Conservation (phyloP, 2,113 vertebrate genomes). For the Oryzias javanicus region DNA sequence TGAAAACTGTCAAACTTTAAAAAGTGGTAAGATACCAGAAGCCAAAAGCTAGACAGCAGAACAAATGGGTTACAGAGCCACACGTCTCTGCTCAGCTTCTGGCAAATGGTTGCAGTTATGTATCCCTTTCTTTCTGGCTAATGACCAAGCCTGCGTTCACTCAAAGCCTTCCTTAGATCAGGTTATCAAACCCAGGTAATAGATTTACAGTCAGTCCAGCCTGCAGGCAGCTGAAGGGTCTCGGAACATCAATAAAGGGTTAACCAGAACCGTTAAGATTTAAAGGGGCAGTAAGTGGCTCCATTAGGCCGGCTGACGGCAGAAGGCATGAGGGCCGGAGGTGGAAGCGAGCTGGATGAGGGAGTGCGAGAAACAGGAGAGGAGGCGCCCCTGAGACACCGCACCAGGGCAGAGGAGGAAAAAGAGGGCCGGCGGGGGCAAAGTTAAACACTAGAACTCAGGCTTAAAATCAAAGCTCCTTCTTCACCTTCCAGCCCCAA, state of each 20-base stretch:
- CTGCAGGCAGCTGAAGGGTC: constrained; percentile 62
- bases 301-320: constrained; percentile 69
- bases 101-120: constrained; percentile 37
- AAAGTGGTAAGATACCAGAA: constrained; percentile 42
- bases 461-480: constrained; percentile 56
- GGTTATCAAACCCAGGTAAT: constrained; percentile 56
- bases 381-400: constrained; percentile 61
- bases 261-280: constrained; percentile 76
- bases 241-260: constrained; percentile 74
- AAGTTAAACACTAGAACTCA: constrained; percentile 50
- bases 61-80: constrained; percentile 38
- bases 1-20: constrained; percentile 13
- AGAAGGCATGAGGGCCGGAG: constrained; percentile 48
- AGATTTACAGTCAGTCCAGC: constrained; percentile 61
- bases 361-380: constrained; percentile 53
- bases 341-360: constrained; percentile 45
- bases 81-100: constrained; percentile 27
- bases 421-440: constrained; percentile 28
- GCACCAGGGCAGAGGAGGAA: constrained; percentile 21
- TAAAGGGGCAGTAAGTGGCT: constrained; percentile 77
- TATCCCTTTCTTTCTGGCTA: constrained; percentile 41
- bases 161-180: constrained; percentile 52
- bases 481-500: constrained; percentile 34
- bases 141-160: constrained; percentile 58
- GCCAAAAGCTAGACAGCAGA: constrained; percentile 29